Evolutionary conservation across 2,113 vertebrate species (phyloP), one percentile per base, ranked within the genome.

Genomic region (Eonycteris spelaea): DNA sequence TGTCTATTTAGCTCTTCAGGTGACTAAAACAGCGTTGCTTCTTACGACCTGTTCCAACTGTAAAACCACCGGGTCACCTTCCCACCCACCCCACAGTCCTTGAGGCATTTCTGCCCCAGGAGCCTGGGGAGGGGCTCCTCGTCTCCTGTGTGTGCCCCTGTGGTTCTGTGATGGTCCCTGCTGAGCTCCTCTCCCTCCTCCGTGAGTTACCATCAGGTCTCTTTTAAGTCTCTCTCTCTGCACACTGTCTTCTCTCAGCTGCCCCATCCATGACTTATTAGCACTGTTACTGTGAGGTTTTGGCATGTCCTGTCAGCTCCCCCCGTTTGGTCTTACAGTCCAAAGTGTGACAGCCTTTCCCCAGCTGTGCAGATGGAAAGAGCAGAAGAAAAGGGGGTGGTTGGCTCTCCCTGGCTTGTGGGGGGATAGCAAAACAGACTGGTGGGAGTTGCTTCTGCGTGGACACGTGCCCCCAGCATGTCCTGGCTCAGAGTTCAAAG

Each of bases 81-180:
- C 67, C 79, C 73, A 24, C 57, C 51, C 51, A 51, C 51, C 74
- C 38, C 30, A 2, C 28, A 45, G 38, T 33, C 38, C 48, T 51
- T 1, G 0, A 88, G 71, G 86, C 61, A 0, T 16, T 35, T 19
- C 38, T 71, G 40, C 82, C 75, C 96, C 78, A 43, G 24, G 26
- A 26, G 38, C 96, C 78, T 61, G 15, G 26, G 38, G 26, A 16
- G 26, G 43, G 7, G 86, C 73, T 79, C 35, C 59, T 5, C 77
- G 82, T 88, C 78, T 74, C 79, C 95, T 73, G n/a, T 95, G 0
- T 98, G 98, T 98, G 97, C 96, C 97, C 98, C 70, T 97, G 96
- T 97, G 96, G 98, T 98, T 99, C 98, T 99, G 98, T 99, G 98
- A 99, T 99, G 98, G 98, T 98, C 98, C 98, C 98, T 98, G 97